Base-by-base conservation (phyloP, 2,797 vertebrate species). In the Semotilus atromaculatus region DNA sequence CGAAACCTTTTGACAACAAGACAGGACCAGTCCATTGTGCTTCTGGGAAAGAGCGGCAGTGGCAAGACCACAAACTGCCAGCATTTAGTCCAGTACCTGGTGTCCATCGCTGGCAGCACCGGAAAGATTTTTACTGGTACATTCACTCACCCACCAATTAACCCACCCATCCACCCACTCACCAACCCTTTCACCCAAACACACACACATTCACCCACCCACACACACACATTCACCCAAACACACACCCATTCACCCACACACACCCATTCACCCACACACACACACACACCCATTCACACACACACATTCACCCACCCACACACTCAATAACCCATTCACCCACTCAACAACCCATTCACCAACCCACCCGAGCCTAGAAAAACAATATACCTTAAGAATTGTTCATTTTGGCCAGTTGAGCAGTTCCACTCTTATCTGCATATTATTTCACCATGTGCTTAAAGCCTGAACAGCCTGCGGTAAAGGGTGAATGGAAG, bases 1-100 rank as follows among this genome's bases (percentile, higher is more conserved):
- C 95, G 97, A 88, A 95, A 95, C 80, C 96, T 99, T 93, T 93
- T 99, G 86, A 99, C 98, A 93, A 98, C 95, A 38, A 96, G 97
- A 3, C 98, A 98, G 94, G 98, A 99, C 92, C 98, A 99, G 93
- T 97, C 97, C 8, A 89, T 99, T 0, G 91, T 99, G 82, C 95
- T 99, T 86, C 92, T 99, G 91, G 98, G 98, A 0, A 92, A 95
- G 85, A 98, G 97, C 0, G 96, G 97, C 90, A 98, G 97, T 0
- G 98, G 98, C 84, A 99, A 99, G 92, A 99, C 97, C 89, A 97
- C 97, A 83, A 98, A 97, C 95, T 97, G 97, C 91, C 98, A 99
- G 92, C 97, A 99, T 88, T 92, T 99, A 80, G 95, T 99, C 67
- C 98, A 99, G 76, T 99, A 99, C 90, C 93, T 99, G 75, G 95